A percentile compares a stretch with the other conserved stretches of the same genome.
Conservation (phyloP, 92 coral and sea anemone genomes). For the Paragorgia papillata region DNA sequence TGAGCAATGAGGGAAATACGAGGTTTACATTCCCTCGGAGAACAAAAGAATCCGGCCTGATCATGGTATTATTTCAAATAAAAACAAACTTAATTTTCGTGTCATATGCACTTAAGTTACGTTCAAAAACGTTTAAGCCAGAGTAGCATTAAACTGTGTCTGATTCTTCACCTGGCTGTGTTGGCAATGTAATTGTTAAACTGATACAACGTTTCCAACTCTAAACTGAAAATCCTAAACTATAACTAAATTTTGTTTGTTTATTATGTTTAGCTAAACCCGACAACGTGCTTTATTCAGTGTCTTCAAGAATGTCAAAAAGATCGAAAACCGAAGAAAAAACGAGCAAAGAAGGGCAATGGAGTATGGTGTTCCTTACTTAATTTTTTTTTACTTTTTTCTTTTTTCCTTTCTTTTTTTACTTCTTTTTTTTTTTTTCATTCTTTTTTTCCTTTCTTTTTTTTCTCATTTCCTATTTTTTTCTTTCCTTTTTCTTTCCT, state of each 20-base stretch:
- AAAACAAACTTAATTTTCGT: too few relatives aligned
- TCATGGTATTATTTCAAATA: too few relatives aligned
- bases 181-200: too few relatives aligned
- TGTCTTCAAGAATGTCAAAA: slow-evolving; percentile 31
- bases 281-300: slow-evolving; percentile 17
- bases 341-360: not conserved
- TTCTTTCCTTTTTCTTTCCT: not conserved
- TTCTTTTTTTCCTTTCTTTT: not conserved
- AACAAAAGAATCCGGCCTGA: too few relatives aligned
- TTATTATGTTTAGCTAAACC: slow-evolving; percentile 3
- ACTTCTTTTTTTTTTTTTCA: not conserved
- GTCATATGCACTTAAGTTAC: too few relatives aligned
- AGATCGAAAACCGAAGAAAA: slow-evolving; percentile 10
- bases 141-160: too few relatives aligned
- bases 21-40: too few relatives aligned
- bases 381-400: not conserved
- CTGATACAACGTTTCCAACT: too few relatives aligned
- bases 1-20: too few relatives aligned
- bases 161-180: too few relatives aligned
- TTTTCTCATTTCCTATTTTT: not conserved
- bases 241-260: not conserved
- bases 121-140: too few relatives aligned
- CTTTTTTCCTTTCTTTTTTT: not conserved
- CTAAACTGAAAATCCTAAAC: too few relatives aligned
- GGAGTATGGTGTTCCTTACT: not conserved